These are phyloP conservation scores for Pipistrellus pygmaeus DNA, from an alignment of 2,797 vertebrate species.

Conservation along the genomic window DNA sequence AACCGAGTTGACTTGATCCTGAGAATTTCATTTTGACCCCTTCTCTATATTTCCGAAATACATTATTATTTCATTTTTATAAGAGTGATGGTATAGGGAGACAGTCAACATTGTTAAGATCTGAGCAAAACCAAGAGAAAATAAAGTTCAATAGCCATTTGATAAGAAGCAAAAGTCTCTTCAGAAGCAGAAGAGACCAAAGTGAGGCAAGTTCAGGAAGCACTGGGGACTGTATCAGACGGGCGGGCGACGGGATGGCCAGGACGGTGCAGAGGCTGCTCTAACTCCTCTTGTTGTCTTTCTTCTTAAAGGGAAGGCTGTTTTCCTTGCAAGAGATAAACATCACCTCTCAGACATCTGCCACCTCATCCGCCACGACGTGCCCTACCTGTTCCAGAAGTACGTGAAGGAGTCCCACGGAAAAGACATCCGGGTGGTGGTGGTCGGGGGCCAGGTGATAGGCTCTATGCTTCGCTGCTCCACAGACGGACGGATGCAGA, in stretches of 20 bases:
- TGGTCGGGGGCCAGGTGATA: conserved; percentile 94
- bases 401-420: conserved; percentile 96
- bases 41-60: conserved; percentile 49
- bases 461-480: conserved; percentile 96
- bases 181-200: background rate
- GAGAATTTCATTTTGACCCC: conserved; percentile 24
- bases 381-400: conserved; percentile 96
- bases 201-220: background rate
- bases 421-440: conserved; percentile 94
- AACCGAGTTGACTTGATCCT: background rate
- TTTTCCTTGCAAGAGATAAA: conserved; percentile 95
- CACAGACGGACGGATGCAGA: conserved; percentile 96
- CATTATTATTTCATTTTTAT: background rate
- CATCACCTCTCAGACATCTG: conserved; percentile 95
- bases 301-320: conserved; percentile 92
- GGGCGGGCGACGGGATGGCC: too few species aligned
- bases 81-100: background rate
- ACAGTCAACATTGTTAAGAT: background rate
- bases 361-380: conserved; percentile 94
- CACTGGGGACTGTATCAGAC: background rate
- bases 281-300: background rate
- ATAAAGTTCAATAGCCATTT: background rate
- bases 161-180: background rate
- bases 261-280: background rate
- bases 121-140: conserved; percentile 20